phyloP scores from a whole-genome alignment of 2,797 vertebrate genomes.

The Mionectes olivaceus region DNA sequence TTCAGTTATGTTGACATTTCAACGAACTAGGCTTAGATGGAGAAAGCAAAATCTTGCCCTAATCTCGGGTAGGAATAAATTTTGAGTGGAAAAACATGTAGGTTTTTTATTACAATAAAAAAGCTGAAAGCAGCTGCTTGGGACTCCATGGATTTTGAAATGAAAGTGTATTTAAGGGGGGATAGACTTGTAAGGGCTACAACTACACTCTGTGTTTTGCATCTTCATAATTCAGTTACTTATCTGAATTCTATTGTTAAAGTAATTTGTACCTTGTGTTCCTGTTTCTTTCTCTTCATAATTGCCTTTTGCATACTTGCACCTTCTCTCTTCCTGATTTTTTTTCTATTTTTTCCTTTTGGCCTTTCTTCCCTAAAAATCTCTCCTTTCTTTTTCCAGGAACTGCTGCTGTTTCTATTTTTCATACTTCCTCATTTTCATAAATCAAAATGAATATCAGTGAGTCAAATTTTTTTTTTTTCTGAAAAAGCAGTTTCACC shows the following conservation, averaged over 20 bases:
- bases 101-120: background rate
- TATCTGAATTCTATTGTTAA: background rate
- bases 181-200: background rate
- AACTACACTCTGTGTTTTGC: background rate
- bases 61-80: background rate
- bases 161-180: background rate
- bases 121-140: background rate
- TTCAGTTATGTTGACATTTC: background rate
- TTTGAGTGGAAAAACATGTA: background rate
- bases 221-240: background rate
- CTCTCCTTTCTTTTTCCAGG: background rate
- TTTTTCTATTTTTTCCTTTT: background rate
- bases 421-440: background rate
- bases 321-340: background rate
- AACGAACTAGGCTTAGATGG: background rate
- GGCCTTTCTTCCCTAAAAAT: background rate
- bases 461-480: background rate
- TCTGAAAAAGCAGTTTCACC: background rate
- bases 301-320: background rate
- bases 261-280: background rate
- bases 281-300: background rate
- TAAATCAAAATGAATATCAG: background rate
- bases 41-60: background rate
- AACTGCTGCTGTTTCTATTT: background rate
- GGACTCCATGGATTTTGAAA: background rate